Evolutionary conservation across 2,888 invertebrate genomes (phyloP), one percentile per base, ranked within the genome.

Genomic region (Choreutis nemorana): DNA sequence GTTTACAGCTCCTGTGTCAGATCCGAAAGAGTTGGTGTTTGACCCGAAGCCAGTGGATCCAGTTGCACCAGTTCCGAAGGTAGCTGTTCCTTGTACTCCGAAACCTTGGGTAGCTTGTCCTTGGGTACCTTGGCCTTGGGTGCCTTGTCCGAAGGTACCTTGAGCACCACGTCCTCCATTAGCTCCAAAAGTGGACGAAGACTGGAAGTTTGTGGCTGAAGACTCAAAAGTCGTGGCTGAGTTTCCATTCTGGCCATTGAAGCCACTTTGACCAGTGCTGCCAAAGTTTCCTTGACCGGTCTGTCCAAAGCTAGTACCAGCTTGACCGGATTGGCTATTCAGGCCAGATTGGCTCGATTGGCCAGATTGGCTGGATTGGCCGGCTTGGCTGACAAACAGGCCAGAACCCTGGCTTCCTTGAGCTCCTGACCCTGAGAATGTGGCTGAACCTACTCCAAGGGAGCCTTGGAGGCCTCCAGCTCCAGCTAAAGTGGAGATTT

Each of bases 321-420:
- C 34, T 26, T 37, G 36, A 7, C 30, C 32, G 7, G 23, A 28
- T 7, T 10, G 21, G 20, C 26, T 29, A 6, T 23, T 14, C 10
- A 27, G 27, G 2, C 29, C 20, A 11, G 30, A 28, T 24, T 21
- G 13, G n/a, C 23, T 12, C 11, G 28, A 22, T 28, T 28, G 28
- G 28, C 28, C 14, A 8, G 12, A 1, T 4, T 28, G 35, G 18
- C 35, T 35, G 3, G 34, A 18, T 25, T 35, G 35, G 5, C 40
- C 29, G 5, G 40, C 39, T 18, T 33, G 21, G 33, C 35, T 24
- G 5, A 39, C 49, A 36, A 64, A 62, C 1, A 59, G 35, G 1
- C 57, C 50, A 2, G 55, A 49, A n/a, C n/a, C n/a, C n/a, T n/a
- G n/a, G n/a, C n/a, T n/a, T 8, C 62, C 65, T 26, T 63, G 58